phyloP scores from a whole-genome alignment of 2,113 vertebrate species.

The Sminthopsis crassicaudata region DNA sequence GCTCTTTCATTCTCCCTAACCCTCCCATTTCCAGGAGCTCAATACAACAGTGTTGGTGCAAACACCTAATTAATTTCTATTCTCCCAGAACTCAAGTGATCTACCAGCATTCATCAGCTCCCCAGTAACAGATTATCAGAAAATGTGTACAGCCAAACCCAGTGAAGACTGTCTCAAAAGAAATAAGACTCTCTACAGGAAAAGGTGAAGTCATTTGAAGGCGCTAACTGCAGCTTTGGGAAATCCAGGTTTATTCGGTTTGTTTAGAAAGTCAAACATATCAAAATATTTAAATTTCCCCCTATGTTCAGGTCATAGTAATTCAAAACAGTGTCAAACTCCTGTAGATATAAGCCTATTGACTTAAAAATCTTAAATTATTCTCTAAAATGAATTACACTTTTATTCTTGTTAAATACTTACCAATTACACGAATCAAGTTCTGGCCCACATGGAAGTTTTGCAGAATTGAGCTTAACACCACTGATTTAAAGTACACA shows the following conservation, averaged over 20 bases:
- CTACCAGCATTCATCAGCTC: not conserved
- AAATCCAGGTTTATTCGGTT: not conserved
- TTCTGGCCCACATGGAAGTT: not conserved
- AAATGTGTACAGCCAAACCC: not conserved
- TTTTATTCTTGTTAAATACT: not conserved
- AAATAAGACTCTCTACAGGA: not conserved
- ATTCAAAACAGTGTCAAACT: not conserved
- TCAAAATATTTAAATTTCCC: too few species aligned
- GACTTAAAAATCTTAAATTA: not conserved
- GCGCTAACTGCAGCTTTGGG: not conserved
- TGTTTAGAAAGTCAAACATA: too few species aligned
- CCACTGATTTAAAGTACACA: not conserved
- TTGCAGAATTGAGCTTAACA: not conserved
- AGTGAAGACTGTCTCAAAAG: not conserved
- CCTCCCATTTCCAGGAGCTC: not conserved
- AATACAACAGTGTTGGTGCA: not conserved
- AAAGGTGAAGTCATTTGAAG: not conserved
- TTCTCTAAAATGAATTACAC: not conserved
- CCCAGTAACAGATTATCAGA: not conserved
- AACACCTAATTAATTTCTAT: not conserved
- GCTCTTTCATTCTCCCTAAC: not conserved
- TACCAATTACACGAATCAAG: not conserved
- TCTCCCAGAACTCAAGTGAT: not conserved
- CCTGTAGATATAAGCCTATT: not conserved
- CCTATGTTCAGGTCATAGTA: not conserved